These are phyloP conservation scores for Saccostrea echinata DNA, from an alignment of 1,140 invertebrate genomes.

Conservation along the genomic window DNA sequence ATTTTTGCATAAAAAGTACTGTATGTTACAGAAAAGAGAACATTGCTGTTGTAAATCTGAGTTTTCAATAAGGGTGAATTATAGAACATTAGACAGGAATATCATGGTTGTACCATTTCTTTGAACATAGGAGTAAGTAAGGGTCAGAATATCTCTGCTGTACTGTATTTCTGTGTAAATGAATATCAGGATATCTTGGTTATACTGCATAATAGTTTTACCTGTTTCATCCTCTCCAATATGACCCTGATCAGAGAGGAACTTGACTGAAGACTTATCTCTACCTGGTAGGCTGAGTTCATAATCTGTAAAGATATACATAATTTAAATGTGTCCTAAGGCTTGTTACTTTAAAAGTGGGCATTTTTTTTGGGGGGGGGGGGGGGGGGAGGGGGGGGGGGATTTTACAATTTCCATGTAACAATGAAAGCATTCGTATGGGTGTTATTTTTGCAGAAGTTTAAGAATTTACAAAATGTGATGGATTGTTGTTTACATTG, in stretches of 20 bases:
- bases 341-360: too few species aligned
- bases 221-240: conserved; percentile 85
- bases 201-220: background rate
- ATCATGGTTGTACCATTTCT: background rate
- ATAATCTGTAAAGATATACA: conserved; percentile 82
- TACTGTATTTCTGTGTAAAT: background rate
- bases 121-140: background rate
- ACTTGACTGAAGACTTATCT: conserved; percentile 89
- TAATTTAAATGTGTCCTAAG: background rate
- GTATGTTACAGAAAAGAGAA: too few species aligned
- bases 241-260: conserved; percentile 88
- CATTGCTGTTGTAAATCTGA: too few species aligned
- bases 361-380: too few species aligned
- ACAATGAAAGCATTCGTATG: too few species aligned
- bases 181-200: background rate
- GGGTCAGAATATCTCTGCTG: background rate
- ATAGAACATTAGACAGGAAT: background rate
- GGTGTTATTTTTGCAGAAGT: too few species aligned
- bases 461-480: too few species aligned
- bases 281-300: conserved; percentile 90
- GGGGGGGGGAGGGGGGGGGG: too few species aligned
- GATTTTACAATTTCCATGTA: too few species aligned
- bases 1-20: too few species aligned
- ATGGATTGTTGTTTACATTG: too few species aligned
- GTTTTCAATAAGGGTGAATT: too few species aligned